Conservation (phyloP, 2,113 vertebrate genomes). For the Lathamus discolor region DNA sequence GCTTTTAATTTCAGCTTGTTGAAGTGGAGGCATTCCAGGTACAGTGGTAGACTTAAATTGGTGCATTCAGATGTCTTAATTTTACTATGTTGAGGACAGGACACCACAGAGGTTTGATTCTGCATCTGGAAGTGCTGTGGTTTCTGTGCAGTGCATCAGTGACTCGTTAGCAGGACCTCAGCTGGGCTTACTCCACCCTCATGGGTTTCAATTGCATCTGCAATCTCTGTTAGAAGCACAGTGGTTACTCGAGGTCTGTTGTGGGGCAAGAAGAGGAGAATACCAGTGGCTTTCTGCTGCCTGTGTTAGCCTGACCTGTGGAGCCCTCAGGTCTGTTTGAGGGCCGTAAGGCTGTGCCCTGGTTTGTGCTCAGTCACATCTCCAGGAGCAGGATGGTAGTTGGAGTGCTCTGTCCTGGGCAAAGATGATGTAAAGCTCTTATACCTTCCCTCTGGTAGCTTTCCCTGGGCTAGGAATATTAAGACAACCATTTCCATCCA, state of each 20-base stretch:
- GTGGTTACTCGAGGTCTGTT: background rate
- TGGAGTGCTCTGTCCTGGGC: background rate
- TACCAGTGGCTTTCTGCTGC: background rate
- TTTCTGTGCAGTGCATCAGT: background rate
- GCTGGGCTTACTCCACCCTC: background rate
- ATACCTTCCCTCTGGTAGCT: background rate
- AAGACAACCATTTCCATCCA: background rate
- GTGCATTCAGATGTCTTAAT: background rate
- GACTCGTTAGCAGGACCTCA: background rate
- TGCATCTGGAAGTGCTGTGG: background rate
- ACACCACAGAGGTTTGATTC: background rate
- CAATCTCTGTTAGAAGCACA: background rate
- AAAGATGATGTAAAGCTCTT: background rate
- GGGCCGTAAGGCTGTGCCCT: background rate
- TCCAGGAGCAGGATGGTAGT: background rate
- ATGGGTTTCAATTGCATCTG: background rate
- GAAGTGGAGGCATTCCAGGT: background rate
- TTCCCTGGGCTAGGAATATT: background rate
- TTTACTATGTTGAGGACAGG: rapidly evolving
- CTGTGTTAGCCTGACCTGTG: background rate
- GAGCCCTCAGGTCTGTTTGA: no score
- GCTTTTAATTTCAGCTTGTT: background rate
- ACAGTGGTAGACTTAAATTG: background rate
- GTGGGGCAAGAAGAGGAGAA: background rate
- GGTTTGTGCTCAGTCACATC: rapidly evolving